Conservation (phyloP, 2,888 invertebrate species). For the Melikaiella ostensackeni region DNA sequence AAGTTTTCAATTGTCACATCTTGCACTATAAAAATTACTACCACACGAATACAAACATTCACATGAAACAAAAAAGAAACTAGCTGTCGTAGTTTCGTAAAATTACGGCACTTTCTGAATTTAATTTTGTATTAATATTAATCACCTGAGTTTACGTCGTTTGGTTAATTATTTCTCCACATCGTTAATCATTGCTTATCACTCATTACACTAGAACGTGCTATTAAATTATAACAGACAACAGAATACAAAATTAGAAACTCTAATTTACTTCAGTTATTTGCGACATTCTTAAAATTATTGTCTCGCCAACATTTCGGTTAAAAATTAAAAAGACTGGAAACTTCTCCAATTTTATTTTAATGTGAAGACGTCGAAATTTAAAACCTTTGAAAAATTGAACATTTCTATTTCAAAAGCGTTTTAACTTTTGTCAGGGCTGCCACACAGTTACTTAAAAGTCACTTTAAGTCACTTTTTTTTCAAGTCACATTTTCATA, state of each 20-base stretch:
- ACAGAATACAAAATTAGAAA: neutral
- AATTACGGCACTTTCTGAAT: neutral
- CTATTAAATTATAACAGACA: neutral
- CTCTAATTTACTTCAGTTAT: neutral
- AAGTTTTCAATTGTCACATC: neutral
- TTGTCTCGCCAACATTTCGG: neutral
- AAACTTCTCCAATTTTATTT: neutral
- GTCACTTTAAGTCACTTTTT: too few relatives aligned
- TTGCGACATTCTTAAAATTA: neutral
- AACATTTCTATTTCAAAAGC: too few relatives aligned
- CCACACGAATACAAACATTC: neutral
- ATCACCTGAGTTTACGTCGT: neutral
- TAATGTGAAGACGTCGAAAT: neutral
- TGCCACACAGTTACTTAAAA: too few relatives aligned
- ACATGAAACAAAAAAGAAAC: neutral
- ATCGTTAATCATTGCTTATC: neutral
- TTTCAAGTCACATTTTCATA: too few relatives aligned
- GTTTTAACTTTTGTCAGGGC: too few relatives aligned
- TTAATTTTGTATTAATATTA: neutral
- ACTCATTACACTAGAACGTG: neutral
- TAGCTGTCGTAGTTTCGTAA: neutral
- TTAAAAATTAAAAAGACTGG: neutral
- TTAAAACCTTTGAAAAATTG: too few relatives aligned
- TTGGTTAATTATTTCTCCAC: constrained; percentile 1
- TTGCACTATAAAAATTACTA: neutral